These are phyloP conservation scores for Microcebus ravelobensis DNA, from an alignment of 2,113 vertebrate genomes.

Conservation along the genomic window DNA sequence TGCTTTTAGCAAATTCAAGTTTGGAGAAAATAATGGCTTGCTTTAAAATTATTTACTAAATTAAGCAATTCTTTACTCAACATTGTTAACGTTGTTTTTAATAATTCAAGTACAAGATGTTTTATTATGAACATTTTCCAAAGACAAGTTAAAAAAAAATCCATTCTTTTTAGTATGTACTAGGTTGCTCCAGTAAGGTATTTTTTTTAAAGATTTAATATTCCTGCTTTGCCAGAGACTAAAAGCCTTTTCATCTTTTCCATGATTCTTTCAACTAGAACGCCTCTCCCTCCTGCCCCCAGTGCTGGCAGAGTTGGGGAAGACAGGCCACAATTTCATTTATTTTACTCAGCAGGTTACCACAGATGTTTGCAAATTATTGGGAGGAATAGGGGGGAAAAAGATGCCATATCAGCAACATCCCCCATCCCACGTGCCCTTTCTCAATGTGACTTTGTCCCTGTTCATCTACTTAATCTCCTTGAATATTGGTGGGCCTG, in stretches of 20 bases:
- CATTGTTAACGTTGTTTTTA: conserved; percentile 77
- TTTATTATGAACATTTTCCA: conserved; percentile 65
- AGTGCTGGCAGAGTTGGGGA: neutral
- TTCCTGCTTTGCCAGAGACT: neutral
- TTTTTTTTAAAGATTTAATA: conserved; percentile 9
- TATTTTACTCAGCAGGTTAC: conserved; percentile 70
- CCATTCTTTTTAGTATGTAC: conserved; percentile 19
- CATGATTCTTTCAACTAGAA: neutral
- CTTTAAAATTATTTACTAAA: conserved; percentile 80
- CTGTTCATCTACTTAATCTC: neutral
- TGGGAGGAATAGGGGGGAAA: neutral
- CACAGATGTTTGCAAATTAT: conserved; percentile 70
- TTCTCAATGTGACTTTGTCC: neutral
- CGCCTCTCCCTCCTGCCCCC: neutral
- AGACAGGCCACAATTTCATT: neutral
- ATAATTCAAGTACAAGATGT: conserved; percentile 79
- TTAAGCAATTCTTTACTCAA: conserved; percentile 80
- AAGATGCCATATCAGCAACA: neutral
- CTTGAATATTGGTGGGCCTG: neutral
- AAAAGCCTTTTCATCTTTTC: neutral
- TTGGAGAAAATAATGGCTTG: conserved; percentile 82
- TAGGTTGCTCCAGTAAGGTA: neutral
- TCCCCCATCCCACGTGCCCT: neutral
- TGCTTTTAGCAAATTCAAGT: conserved; percentile 84
- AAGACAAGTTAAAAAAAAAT: conserved; percentile 44